Conservation (phyloP, 2,113 vertebrate genomes). For the Corynorhinus townsendii region DNA sequence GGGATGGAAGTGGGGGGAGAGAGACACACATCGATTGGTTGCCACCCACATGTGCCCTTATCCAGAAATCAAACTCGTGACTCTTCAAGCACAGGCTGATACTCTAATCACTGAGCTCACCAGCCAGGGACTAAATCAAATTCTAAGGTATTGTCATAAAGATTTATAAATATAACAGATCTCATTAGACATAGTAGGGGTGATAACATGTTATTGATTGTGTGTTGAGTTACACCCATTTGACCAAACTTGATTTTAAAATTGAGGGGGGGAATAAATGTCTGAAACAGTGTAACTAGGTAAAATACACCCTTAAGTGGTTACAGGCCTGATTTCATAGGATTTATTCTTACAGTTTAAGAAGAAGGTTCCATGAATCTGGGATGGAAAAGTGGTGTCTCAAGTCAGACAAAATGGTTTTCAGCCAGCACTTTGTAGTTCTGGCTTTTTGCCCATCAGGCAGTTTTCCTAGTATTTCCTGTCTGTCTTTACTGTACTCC, state of each 20-base stretch:
- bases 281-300: neutral
- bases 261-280: neutral
- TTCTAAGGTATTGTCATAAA: conserved; percentile 52
- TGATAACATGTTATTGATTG: neutral
- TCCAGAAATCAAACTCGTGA: too few species aligned
- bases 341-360: conserved; percentile 16
- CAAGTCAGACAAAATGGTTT: conserved; percentile 5
- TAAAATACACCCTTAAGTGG: conserved; percentile 23
- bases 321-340: neutral
- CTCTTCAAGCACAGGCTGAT: too few species aligned
- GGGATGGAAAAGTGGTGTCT: neutral
- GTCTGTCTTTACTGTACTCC: conserved; percentile 28
- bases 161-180: neutral
- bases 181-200: neutral
- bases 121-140: neutral
- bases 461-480: conserved; percentile 52
- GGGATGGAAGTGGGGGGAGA: too few species aligned
- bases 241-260: conserved; percentile 23
- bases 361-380: neutral
- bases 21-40: too few species aligned
- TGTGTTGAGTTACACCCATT: neutral
- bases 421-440: neutral
- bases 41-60: too few species aligned
- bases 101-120: too few species aligned
- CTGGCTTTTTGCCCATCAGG: conserved; percentile 40